phyloP scores from a whole-genome alignment of 2,888 invertebrate genomes.

The Macrosiphum euphorbiae region DNA sequence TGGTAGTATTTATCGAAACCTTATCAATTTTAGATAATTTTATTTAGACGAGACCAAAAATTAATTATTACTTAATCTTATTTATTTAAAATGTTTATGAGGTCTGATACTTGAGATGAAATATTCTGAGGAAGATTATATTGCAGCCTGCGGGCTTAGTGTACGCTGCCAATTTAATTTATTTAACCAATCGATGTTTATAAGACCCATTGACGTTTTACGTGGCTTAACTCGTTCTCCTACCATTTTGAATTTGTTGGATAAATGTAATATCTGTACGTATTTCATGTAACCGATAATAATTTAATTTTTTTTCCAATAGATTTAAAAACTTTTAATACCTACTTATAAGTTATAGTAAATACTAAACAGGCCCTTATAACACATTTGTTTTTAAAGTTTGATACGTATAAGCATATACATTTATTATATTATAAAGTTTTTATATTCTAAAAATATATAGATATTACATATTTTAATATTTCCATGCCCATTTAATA shows the following conservation, averaged over 20 bases:
- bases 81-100: constrained; percentile 4
- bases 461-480: not conserved
- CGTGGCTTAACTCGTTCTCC: not conserved
- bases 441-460: not conserved
- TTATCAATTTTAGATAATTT: not conserved
- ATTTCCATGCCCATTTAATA: not conserved
- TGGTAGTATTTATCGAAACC: not conserved
- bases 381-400: not conserved
- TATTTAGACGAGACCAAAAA: not conserved
- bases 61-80: not conserved
- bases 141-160: not conserved
- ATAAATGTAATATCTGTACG: not conserved
- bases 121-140: constrained; percentile 10
- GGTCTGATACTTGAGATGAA: not conserved
- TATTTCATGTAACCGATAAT: not conserved
- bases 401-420: not conserved
- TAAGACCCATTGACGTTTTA: not conserved
- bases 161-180: not conserved
- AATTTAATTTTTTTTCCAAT: not conserved
- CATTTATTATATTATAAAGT: not conserved
- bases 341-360: not conserved
- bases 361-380: not conserved
- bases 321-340: not conserved
- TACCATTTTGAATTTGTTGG: not conserved
- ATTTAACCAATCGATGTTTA: constrained; percentile 16